These are phyloP conservation scores for Callocephalon fimbriatum DNA, from an alignment of 2,113 vertebrate species.

Conservation along the genomic window DNA sequence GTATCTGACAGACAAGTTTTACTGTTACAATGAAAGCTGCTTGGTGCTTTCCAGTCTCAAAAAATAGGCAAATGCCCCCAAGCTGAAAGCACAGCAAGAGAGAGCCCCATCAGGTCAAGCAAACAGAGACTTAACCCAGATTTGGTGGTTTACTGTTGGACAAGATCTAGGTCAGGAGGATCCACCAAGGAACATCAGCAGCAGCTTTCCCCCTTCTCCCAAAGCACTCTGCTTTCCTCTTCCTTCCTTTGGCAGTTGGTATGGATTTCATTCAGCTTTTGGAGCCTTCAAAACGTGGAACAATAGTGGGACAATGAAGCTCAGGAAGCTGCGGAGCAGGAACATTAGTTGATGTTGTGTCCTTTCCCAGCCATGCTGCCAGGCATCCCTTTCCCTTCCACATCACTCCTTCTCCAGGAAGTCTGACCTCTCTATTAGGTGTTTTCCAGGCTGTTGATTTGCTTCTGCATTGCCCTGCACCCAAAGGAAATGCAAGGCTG, in stretches of 20 bases:
- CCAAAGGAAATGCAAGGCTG: background rate
- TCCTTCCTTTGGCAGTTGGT: background rate
- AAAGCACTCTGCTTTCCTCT: background rate
- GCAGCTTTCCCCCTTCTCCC: background rate
- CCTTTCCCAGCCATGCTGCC: background rate
- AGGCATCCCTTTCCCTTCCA: background rate
- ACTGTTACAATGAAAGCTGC: no score
- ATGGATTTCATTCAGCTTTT: background rate
- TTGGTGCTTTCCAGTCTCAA: no score
- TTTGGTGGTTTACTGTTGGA: background rate
- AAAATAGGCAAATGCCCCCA: background rate
- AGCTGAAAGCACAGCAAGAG: background rate
- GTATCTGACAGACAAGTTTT: no score
- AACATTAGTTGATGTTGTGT: background rate
- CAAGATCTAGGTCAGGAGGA: background rate
- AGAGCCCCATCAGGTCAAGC: background rate
- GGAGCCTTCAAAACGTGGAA: background rate
- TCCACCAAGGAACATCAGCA: background rate
- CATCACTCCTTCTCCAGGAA: slow-evolving; percentile 7
- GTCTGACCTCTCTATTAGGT: background rate
- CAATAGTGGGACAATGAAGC: background rate
- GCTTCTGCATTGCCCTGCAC: background rate
- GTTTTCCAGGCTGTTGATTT: background rate
- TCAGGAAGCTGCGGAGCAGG: background rate
- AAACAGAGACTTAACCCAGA: background rate